A percentile compares a stretch with the other conserved stretches of the same genome.
Conservation (phyloP, 2,113 vertebrate genomes). For the Rhizomys pruinosus region DNA sequence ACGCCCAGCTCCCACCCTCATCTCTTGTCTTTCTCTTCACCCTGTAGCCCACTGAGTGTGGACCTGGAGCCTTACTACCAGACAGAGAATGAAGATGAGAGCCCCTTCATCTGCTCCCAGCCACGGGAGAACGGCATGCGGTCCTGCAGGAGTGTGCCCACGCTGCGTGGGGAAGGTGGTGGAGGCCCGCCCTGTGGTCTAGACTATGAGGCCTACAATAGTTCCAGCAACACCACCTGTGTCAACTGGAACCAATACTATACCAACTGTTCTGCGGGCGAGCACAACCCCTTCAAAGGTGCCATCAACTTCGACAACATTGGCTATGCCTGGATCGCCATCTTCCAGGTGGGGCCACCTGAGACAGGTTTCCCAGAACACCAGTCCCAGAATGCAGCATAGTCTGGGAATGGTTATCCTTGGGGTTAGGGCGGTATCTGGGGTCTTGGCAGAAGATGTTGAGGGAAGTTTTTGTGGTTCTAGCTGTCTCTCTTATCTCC, state of each 20-base stretch:
- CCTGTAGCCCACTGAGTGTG: conserved; percentile 88
- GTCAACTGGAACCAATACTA: conserved; percentile 99
- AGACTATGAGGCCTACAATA: conserved; percentile 93
- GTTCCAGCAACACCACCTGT: conserved; percentile 96
- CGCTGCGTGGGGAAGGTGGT: conserved; percentile 87
- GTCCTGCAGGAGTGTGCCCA: conserved; percentile 92
- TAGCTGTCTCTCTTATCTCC: conserved; percentile 58
- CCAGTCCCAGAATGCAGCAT: background rate
- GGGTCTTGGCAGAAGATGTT: background rate
- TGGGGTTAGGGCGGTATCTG: background rate
- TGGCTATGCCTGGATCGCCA: conserved; percentile 98
- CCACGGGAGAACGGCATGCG: conserved; percentile 95
- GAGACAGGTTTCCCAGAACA: background rate
- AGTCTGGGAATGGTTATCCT: background rate
- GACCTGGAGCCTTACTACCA: conserved; percentile 94
- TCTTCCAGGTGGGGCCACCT: conserved; percentile 93
- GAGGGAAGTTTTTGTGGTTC: background rate
- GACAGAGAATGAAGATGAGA: conserved; percentile 97
- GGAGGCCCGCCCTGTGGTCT: conserved; percentile 90
- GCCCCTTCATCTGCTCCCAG: conserved; percentile 98
- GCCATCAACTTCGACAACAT: conserved; percentile 99
- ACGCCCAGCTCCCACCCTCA: background rate
- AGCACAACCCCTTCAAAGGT: conserved; percentile 96
- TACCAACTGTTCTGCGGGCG: conserved; percentile 94
- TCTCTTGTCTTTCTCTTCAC: background rate